These are phyloP conservation scores for Rhagologus leucostigma DNA, from an alignment of 2,113 vertebrate genomes.

Conservation along the genomic window DNA sequence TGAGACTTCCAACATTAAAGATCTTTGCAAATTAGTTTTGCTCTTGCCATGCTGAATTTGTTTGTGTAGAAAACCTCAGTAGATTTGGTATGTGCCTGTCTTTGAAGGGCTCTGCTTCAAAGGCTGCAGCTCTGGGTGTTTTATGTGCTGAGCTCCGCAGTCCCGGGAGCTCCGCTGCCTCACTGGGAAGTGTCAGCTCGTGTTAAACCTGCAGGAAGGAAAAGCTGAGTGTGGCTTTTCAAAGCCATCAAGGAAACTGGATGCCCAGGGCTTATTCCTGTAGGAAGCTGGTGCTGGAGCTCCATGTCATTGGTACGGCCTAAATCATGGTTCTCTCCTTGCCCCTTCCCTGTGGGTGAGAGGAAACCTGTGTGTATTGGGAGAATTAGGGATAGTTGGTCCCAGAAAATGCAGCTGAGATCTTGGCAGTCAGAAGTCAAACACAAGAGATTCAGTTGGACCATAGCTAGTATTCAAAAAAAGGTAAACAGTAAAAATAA, in stretches of 20 bases:
- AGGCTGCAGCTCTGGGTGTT: neutral
- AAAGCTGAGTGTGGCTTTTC: neutral
- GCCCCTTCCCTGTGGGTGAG: neutral
- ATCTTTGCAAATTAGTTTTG: conserved; percentile 30
- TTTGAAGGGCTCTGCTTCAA: conserved; percentile 28
- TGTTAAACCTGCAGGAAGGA: neutral
- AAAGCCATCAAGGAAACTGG: neutral
- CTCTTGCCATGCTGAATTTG: conserved; percentile 20
- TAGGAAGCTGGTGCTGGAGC: neutral
- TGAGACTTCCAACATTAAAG: neutral
- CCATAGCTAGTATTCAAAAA: neutral
- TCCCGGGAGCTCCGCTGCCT: neutral
- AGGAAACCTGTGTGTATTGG: neutral
- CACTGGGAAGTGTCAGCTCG: neutral
- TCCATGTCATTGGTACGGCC: neutral
- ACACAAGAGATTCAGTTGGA: neutral
- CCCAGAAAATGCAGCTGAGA: neutral
- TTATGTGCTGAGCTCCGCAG: neutral
- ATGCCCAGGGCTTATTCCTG: neutral
- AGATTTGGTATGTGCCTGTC: neutral
- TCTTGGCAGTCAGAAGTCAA: neutral
- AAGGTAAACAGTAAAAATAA: neutral
- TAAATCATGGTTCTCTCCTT: neutral
- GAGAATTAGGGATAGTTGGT: neutral
- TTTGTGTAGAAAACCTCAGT: conserved; percentile 21